Evolutionary conservation across 2,888 invertebrate species (phyloP).

Genomic region (Thymelicus acteon): DNA sequence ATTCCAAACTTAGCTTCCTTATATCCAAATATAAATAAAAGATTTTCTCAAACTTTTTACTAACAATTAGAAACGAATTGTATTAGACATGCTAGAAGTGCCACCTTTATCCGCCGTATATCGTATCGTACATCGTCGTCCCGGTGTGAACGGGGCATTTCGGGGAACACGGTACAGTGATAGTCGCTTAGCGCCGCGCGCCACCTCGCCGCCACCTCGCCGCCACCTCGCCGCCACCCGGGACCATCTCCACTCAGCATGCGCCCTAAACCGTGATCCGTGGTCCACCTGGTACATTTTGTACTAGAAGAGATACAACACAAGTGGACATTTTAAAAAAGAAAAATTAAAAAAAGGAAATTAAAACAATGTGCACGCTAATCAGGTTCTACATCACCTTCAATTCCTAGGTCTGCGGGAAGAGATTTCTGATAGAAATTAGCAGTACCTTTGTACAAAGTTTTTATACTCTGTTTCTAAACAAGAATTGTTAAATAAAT

Average conservation of each 20-base stretch:
- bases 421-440: too few species aligned
- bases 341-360: too few species aligned
- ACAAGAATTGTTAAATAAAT: too few species aligned
- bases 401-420: too few species aligned
- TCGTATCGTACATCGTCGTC: conserved; percentile 50
- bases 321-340: conserved; percentile 30
- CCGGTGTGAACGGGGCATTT: conserved; percentile 57
- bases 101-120: conserved; percentile 40
- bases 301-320: conserved; percentile 13
- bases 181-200: conserved; percentile 73
- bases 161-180: conserved; percentile 78
- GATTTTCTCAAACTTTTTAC: too few species aligned
- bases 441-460: too few species aligned
- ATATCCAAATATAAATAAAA: too few species aligned
- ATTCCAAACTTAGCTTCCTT: too few species aligned
- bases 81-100: conserved; percentile 23
- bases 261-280: conserved; percentile 25
- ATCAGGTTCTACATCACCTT: too few species aligned
- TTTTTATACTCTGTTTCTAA: too few species aligned
- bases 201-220: background rate
- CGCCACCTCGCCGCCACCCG: conserved; percentile 5
- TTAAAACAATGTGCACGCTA: too few species aligned
- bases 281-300: conserved; percentile 1
- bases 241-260: background rate
- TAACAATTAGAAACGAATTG: too few species aligned